phyloP scores from a whole-genome alignment of 2,888 invertebrate species.

The Pseudanteris insignis region DNA sequence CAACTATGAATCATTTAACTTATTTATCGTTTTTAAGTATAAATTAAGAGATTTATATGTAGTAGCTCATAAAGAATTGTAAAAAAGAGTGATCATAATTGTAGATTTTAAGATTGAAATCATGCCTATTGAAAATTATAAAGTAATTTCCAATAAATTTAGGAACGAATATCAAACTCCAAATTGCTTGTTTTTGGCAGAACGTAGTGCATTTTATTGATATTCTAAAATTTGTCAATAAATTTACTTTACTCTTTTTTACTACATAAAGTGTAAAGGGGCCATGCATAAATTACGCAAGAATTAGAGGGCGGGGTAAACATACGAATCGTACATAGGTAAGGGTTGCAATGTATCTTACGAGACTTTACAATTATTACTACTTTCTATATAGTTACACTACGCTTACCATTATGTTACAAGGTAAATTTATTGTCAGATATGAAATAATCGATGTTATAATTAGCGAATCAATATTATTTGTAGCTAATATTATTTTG shows the following conservation, averaged over 20 bases:
- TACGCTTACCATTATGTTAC: conserved; percentile 23
- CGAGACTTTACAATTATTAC: conserved; percentile 22
- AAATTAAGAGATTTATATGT: no score
- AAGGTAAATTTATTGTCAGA: conserved; percentile 12
- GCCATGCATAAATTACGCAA: conserved; percentile 37
- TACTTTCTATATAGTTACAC: conserved; percentile 30
- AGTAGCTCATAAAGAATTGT: no score
- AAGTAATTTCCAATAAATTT: no score
- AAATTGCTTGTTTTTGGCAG: no score
- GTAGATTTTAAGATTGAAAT: no score
- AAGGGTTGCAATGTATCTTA: conserved; percentile 27
- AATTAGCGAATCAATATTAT: conserved; percentile 8
- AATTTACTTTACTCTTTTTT: conserved; percentile 7
- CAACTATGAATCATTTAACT: no score
- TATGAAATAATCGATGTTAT: conserved; percentile 7
- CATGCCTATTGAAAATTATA: no score
- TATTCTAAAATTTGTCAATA: no score
- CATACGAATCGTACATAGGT: conserved; percentile 28
- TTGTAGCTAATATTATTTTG: conserved; percentile 6
- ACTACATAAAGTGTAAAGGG: conserved; percentile 14
- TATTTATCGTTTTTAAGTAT: no score
- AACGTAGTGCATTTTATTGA: no score
- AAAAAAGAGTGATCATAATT: no score
- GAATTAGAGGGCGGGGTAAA: conserved; percentile 13
- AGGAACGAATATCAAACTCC: no score